phyloP scores from a whole-genome alignment of 2,797 vertebrate species.

The Ptychadena robeensis region DNA sequence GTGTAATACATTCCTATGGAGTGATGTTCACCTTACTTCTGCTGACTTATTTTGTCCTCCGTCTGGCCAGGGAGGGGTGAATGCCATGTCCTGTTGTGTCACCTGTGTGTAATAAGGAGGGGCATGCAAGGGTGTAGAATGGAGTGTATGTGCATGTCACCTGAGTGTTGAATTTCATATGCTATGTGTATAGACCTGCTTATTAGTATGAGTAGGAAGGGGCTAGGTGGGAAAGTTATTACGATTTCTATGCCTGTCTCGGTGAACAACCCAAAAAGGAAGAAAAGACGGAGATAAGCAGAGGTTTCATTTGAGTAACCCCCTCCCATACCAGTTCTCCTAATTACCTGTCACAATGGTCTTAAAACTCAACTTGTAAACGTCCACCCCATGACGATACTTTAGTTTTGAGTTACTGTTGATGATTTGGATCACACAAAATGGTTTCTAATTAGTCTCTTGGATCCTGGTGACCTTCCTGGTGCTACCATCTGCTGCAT shows the following conservation, averaged over 20 bases:
- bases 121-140: constrained; percentile 9
- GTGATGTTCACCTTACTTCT: constrained; percentile 17
- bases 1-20: constrained; percentile 9
- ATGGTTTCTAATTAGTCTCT: too few relatives aligned
- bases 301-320: background rate
- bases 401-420: background rate
- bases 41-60: constrained; percentile 14
- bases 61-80: constrained; percentile 27
- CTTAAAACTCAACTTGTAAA: background rate
- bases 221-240: background rate
- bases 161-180: constrained; percentile 51
- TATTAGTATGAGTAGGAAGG: constrained; percentile 5
- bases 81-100: constrained; percentile 15
- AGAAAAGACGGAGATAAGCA: background rate
- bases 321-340: background rate
- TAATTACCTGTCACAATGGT: background rate
- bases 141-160: constrained; percentile 23
- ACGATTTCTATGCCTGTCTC: background rate
- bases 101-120: constrained; percentile 42
- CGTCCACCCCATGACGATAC: background rate
- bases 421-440: too few relatives aligned
- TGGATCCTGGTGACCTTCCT: too few relatives aligned
- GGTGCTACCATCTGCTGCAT: too few relatives aligned
- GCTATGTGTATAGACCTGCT: constrained; percentile 30
- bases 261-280: background rate